Evolutionary conservation across 2,888 invertebrate species (phyloP).

Genomic region (Cremastobaeus sp.): DNA sequence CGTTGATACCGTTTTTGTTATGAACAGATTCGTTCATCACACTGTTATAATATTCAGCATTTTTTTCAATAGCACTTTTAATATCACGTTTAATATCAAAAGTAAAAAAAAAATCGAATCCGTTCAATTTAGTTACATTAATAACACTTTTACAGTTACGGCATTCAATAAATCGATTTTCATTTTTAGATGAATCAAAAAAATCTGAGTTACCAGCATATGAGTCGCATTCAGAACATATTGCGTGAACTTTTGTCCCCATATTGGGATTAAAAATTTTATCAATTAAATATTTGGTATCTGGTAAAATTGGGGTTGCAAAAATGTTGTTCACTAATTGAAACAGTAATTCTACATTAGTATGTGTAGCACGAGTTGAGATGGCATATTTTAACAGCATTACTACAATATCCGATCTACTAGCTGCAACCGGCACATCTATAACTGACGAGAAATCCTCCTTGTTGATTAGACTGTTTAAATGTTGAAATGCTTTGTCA

Average conservation of each 20-base stretch:
- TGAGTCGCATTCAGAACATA: too few relatives aligned
- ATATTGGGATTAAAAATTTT: slow-evolving; percentile 4
- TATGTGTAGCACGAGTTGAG: background rate
- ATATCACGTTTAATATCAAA: background rate
- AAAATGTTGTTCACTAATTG: slow-evolving; percentile 5
- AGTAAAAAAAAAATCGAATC: slow-evolving; percentile 5
- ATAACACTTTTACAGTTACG: slow-evolving; percentile 1
- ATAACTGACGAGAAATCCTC: too few relatives aligned
- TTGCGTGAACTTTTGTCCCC: background rate
- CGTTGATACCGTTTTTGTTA: background rate
- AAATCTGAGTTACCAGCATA: background rate
- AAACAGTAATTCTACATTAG: background rate
- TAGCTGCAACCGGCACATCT: background rate
- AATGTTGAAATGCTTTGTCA: too few relatives aligned
- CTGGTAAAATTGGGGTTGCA: background rate
- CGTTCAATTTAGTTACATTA: background rate
- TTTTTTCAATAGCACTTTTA: background rate
- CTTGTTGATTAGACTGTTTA: too few relatives aligned
- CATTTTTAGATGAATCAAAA: slow-evolving; percentile 3
- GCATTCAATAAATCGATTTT: background rate
- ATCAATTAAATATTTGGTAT: slow-evolving; percentile 1
- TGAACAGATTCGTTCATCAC: background rate
- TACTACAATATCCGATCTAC: background rate
- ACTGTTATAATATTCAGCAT: background rate
- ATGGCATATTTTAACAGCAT: slow-evolving; percentile 2